Conservation (phyloP, 2,113 vertebrate genomes). For the Todiramphus saurophagus region DNA sequence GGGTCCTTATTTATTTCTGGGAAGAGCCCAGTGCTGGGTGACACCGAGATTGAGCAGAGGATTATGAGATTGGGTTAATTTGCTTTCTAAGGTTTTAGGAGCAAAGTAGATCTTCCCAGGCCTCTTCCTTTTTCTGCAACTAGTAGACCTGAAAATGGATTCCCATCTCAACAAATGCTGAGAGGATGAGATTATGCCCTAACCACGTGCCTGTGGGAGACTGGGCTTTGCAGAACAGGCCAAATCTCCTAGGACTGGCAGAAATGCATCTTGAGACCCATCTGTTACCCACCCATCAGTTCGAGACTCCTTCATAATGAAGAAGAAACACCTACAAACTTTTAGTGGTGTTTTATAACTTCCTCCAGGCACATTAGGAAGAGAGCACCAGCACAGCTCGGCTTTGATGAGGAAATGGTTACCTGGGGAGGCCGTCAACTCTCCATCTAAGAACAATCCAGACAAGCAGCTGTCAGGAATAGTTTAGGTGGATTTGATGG, state of each 20-base stretch:
- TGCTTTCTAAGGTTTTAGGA: neutral
- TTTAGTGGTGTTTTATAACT: neutral
- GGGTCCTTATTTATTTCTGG: neutral
- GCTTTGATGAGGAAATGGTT: neutral
- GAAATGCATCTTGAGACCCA: neutral
- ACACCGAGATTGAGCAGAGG: neutral
- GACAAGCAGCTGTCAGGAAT: conserved; percentile 24
- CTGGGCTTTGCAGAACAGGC: neutral
- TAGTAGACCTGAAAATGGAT: neutral
- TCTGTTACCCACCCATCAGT: neutral
- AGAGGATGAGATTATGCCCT: neutral
- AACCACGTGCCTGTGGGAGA: accelerated
- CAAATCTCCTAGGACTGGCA: neutral
- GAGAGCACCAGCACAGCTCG: neutral
- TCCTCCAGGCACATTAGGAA: neutral
- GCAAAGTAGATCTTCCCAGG: neutral
- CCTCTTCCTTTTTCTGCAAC: neutral
- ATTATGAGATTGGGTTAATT: neutral
- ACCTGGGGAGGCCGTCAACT: neutral
- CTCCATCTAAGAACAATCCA: neutral
- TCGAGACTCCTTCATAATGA: neutral
- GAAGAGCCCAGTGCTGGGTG: neutral
- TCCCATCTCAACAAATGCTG: neutral
- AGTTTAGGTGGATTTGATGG: conserved; percentile 8
- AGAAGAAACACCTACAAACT: neutral